phyloP scores from a whole-genome alignment of 1,140 invertebrate genomes.

The Lepidurus arcticus region DNA sequence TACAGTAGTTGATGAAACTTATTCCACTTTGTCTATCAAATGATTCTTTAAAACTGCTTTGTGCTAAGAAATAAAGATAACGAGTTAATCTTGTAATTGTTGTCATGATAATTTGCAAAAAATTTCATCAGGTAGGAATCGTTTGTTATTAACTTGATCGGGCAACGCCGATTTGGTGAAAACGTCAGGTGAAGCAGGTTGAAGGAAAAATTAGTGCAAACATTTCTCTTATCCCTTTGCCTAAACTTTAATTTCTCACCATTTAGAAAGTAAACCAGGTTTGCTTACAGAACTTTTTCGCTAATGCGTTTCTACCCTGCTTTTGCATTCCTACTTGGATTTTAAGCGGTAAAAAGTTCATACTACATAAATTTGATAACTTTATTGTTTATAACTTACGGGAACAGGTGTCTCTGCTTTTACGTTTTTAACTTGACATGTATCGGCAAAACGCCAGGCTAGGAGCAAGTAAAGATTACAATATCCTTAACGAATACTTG shows the following conservation, averaged over 20 bases:
- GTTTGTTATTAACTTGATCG: neutral
- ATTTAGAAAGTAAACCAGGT: neutral
- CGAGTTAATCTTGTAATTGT: neutral
- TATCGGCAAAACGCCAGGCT: neutral
- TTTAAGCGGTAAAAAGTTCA: neutral
- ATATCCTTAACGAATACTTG: neutral
- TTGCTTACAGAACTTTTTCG: neutral
- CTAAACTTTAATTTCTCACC: neutral
- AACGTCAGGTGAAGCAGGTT: constrained; percentile 21
- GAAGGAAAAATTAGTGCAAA: neutral
- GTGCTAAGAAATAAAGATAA: neutral
- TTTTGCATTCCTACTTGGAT: neutral
- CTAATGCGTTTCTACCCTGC: neutral
- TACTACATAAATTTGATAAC: neutral
- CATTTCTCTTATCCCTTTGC: neutral
- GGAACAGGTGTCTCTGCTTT: neutral
- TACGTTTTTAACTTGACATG: neutral
- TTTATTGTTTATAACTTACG: neutral
- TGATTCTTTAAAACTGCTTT: neutral
- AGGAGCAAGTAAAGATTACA: neutral
- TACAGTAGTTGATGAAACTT: neutral
- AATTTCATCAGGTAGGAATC: neutral
- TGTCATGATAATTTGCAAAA: neutral
- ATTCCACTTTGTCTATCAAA: neutral
- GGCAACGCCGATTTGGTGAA: constrained; percentile 20